Percentiles rank a stretch among this genome's conserved stretches.
Evolutionary conservation across 2,797 vertebrate species (phyloP).

Genomic region (Leptoclinus maculatus): DNA sequence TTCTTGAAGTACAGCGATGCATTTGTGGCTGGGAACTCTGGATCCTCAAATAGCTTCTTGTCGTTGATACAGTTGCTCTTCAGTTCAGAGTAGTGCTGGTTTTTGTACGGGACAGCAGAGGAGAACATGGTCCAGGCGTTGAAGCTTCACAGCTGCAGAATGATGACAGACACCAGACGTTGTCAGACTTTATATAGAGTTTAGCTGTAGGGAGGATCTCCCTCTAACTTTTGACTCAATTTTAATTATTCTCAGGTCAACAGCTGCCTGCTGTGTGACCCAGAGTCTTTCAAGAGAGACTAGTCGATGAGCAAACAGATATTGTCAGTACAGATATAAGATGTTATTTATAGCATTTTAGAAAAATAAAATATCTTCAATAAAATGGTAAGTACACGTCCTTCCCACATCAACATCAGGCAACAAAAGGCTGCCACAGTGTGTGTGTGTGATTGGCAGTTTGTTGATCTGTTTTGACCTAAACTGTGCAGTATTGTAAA

Average conservation of each 20-base stretch:
- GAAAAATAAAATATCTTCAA: not conserved
- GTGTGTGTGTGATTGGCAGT: not conserved
- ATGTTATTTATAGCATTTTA: not conserved
- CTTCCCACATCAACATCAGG: not conserved
- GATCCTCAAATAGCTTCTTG: conserved; percentile 90
- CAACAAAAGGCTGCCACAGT: not conserved
- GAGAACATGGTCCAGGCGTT: conserved; percentile 83
- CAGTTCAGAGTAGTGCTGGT: conserved; percentile 88
- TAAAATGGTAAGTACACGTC: not conserved
- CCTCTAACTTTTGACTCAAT: conserved; percentile 16
- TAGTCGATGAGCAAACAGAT: not conserved
- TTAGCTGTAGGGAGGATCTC: not conserved
- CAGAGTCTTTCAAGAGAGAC: conserved; percentile 14
- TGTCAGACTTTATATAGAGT: conserved; percentile 31
- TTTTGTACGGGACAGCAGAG: conserved; percentile 81
- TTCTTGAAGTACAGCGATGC: conserved; percentile 88
- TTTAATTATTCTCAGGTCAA: conserved; percentile 39
- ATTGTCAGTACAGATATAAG: not conserved
- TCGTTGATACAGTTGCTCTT: conserved; percentile 84
- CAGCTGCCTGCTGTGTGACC: conserved; percentile 12
- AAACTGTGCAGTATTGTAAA: not conserved
- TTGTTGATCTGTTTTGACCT: not conserved
- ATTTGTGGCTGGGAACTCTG: conserved; percentile 88
- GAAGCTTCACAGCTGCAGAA: conserved; percentile 59
- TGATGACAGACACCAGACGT: conserved; percentile 41